phyloP scores from a whole-genome alignment of 2,113 vertebrate genomes.

The Corythoichthys haematopterus region DNA sequence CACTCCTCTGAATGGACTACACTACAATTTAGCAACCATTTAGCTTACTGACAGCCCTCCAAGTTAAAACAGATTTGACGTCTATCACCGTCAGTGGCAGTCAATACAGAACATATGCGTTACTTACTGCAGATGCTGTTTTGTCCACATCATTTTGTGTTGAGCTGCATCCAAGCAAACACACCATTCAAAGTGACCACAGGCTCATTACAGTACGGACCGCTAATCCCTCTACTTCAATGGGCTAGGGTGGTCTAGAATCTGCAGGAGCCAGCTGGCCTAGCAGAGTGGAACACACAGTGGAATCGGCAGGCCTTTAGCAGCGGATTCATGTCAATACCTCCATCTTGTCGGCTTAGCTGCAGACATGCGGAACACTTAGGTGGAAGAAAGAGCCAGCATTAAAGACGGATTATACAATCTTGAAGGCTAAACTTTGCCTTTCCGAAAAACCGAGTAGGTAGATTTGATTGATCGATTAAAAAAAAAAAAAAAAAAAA shows the following conservation, averaged over 20 bases:
- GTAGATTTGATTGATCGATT: constrained; percentile 6
- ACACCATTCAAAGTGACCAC: constrained; percentile 11
- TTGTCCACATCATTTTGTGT: not conserved
- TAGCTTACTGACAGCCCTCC: too few species aligned
- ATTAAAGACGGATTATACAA: constrained; percentile 51
- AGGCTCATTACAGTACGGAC: constrained; percentile 31
- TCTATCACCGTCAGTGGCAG: too few species aligned
- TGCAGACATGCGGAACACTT: constrained; percentile 47
- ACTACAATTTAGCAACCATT: too few species aligned
- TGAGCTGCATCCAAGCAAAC: not conserved
- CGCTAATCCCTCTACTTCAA: constrained; percentile 30
- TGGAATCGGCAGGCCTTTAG: constrained; percentile 39
- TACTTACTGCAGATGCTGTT: too few species aligned
- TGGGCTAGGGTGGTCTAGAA: constrained; percentile 49
- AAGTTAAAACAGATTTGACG: too few species aligned
- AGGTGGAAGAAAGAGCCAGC: constrained; percentile 45
- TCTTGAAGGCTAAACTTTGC: constrained; percentile 36
- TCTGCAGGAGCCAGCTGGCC: constrained; percentile 49
- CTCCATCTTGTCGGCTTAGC: constrained; percentile 57
- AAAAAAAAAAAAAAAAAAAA: too few species aligned
- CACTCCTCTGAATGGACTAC: too few species aligned
- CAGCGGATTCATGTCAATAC: constrained; percentile 45
- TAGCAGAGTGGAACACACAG: constrained; percentile 49
- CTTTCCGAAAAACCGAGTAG: constrained; percentile 15
- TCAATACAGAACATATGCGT: too few species aligned